Base-by-base conservation (phyloP, 2,888 invertebrate genomes). In the Cryptus armator region DNA sequence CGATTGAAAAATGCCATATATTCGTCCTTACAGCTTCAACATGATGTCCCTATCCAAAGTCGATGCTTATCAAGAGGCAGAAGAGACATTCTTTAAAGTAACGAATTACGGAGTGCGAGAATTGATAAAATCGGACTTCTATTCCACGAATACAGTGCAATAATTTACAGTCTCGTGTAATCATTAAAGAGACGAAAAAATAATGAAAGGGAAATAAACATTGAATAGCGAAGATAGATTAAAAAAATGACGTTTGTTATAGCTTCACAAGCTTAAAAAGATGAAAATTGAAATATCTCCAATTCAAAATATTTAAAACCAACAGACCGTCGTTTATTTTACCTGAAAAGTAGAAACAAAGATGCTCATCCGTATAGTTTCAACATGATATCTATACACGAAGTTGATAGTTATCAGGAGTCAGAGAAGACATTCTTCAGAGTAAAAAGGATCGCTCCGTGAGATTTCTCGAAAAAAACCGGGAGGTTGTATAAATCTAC, bases 401-500 rank as follows among this genome's bases (percentile, higher is more conserved):
- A 46, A 44, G 44, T 3, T 56, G 77, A 78, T 68, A 68, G 68
- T 62, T 70, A 78, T 78, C 77, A 62, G 77, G 29, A 68, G 44
- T 48, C 67, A 24, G 32, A 7, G 67, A 29, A 32, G 71, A 44
- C 29, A 67, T 78, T 44, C 68, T 68, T 78, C 68, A 12, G 37
- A 10, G 53, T 9, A 14, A 43, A 43, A 64, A 53, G 67, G 77
- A 68, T 68, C 56, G 77, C 56, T 24, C 67, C 68, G 68, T 75
- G 75, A 75, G 75, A 75, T 75, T 37, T 75, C 62, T 64, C 19
- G 12, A 44, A 76, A 76, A 70, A 48, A 44, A 46, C 24, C 56
- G 43, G 68, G 64, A 78, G 46, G 59, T 78, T 78, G 59, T 78
- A 71, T 70, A 64, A 78, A 71, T 76, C 76, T 80, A 66, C 71